phyloP scores from a whole-genome alignment of 2,113 vertebrate genomes.

The Formicarius rufipectus region DNA sequence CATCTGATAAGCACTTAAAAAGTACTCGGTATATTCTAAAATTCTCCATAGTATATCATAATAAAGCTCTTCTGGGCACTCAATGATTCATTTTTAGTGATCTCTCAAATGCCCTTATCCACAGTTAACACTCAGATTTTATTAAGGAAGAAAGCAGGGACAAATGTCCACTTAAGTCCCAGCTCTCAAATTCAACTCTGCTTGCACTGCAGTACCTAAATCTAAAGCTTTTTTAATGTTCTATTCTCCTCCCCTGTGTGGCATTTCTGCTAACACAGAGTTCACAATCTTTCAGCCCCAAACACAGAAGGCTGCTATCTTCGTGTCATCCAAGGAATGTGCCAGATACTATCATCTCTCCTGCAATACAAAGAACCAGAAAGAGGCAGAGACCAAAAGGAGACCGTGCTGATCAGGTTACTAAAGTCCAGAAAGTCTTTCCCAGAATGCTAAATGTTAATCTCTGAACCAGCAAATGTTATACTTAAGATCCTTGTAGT shows the following conservation, averaged over 20 bases:
- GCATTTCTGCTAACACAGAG: slow-evolving; percentile 78
- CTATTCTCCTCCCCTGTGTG: slow-evolving; percentile 74
- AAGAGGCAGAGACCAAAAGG: slow-evolving; percentile 63
- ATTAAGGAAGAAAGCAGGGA: slow-evolving; percentile 79
- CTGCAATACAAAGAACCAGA: slow-evolving; percentile 80
- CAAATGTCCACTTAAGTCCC: slow-evolving; percentile 81
- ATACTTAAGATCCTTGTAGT: slow-evolving; percentile 73
- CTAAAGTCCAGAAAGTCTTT: slow-evolving; percentile 71
- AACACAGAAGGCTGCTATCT: slow-evolving; percentile 80
- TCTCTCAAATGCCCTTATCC: slow-evolving; percentile 77
- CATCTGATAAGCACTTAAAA: slow-evolving; percentile 41
- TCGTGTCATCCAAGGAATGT: slow-evolving; percentile 91
- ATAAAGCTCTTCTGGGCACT: slow-evolving; percentile 77
- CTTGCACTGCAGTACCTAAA: slow-evolving; percentile 71
- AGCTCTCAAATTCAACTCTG: slow-evolving; percentile 79
- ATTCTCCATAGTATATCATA: slow-evolving; percentile 73
- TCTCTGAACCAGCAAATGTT: slow-evolving; percentile 77
- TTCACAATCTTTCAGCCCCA: slow-evolving; percentile 79
- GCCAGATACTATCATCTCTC: slow-evolving; percentile 89
- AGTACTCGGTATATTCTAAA: slow-evolving; percentile 54
- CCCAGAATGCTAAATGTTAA: slow-evolving; percentile 71
- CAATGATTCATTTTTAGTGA: slow-evolving; percentile 83
- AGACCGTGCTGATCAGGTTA: slow-evolving; percentile 74
- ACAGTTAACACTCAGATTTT: slow-evolving; percentile 81
- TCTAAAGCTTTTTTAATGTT: slow-evolving; percentile 80